Evolutionary conservation across 92 coral and sea anemone genomes (phyloP), one percentile per base, ranked within the genome.

Genomic region (Actinostola sp.): DNA sequence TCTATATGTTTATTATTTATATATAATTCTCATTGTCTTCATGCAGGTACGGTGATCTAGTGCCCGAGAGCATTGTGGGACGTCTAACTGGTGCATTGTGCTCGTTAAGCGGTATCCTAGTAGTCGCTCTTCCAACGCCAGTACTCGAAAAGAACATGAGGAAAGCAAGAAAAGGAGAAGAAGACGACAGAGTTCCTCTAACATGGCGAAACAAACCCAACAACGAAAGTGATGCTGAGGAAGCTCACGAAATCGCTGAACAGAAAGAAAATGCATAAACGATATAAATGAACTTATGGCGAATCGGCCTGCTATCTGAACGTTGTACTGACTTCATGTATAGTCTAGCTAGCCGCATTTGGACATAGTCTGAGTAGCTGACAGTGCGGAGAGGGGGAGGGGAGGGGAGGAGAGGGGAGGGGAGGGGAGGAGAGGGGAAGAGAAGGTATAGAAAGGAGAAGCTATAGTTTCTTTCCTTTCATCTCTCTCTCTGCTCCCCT

Each of bases 51-150:
- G 96, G 97, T 54, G 97, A 90, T 31, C 83, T 90, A 84, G 88
- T 85, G 9, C 97, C 97, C 0, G 80, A 68, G 28, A 84, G 97
- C 48, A 14, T 90, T 3, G 61, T 84, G 35, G 97, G 97, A 31
- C 92, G 92, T 11, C 58, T 90, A 44, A 88, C 92, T 13, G 97
- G 97, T 8, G 86, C 86, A 2, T 25, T 90, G 27, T 90, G 97
- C 50, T 90, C 97, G 26, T 66, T 90, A 61, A 90, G 97, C 43
- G 97, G 97, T 0, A 90, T 90, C 34, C 73, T 90, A 72, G 88
- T 90, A 24, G 97, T 90, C 0, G 97, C 97, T n/a, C 75, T 90
- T 42, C 92, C 97, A 0, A 92, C 97, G 29, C 97, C 97, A 0
- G 93, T 95, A 39, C 66, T 95, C 48, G 97, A 95, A 72, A 95